Evolutionary conservation across 2,113 vertebrate genomes (phyloP), one percentile per base, ranked within the genome.

Genomic region (Polypterus bichir): DNA sequence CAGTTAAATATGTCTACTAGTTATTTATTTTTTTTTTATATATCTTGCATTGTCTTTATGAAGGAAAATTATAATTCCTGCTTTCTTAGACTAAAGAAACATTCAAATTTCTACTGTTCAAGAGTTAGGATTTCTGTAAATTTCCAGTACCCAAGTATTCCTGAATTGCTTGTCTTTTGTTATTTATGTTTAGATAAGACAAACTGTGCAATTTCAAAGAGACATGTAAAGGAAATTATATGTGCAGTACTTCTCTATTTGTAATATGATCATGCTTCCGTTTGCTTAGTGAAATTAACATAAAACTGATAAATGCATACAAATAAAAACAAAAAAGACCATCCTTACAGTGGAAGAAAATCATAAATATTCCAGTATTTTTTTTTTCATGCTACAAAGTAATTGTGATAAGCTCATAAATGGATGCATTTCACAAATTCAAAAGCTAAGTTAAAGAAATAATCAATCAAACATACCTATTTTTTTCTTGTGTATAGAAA

Each of bases 401-500:
- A 27, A 27, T 27, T 27, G 27, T 27, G 27, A 27, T 27, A 27
- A 27, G 27, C 27, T 27, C 27, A 27, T 27, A 27, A 27, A 27
- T 27, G 5, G n/a, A 49, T 5, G n/a, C 53, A 8, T 4, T 7
- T 11, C 54, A 46, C 6, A 9, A 46, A 48, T 51, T 9, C 44
- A 45, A 3, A 6, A 10, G 6, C 44, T 3, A n/a, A 4, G 3
- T 49, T 4, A 3, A 58, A 27, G 27, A 49, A 11, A 54, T 47
- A 49, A 45, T 7, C 1, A 49, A 45, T 7, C 1, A 9, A 8
- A 51, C 6, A 55, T 68, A 84, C 74, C 75, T 6, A 45, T 76
- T 47, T 63, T 75, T 70, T 79, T 88, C 67, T 82, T 83, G 65
- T 88, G 83, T 48, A 88, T 64, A 3, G 81, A 85, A 44, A 86